phyloP scores from a whole-genome alignment of 2,113 vertebrate genomes.

The Thymallus thymallus region DNA sequence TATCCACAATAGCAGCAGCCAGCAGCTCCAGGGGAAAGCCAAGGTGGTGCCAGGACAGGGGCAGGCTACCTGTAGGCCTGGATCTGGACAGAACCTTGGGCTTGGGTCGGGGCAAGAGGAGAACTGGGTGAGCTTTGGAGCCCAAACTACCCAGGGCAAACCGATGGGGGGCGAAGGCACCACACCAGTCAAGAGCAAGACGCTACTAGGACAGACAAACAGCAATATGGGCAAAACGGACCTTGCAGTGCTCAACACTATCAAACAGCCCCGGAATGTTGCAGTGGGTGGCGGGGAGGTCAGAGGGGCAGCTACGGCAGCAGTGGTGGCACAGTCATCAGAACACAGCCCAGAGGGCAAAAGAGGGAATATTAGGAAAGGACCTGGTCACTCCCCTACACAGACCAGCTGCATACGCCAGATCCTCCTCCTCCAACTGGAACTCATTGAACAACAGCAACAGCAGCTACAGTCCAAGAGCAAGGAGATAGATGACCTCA shows the following conservation, averaged over 20 bases:
- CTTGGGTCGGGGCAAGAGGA: constrained; percentile 41
- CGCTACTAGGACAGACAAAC: constrained; percentile 47
- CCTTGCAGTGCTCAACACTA: constrained; percentile 41
- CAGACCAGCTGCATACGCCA: constrained; percentile 82
- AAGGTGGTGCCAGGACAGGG: constrained; percentile 23
- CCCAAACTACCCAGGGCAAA: constrained; percentile 31
- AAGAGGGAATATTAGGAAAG: constrained; percentile 70
- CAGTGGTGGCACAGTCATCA: constrained; percentile 45
- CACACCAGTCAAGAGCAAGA: constrained; percentile 45
- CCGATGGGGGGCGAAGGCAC: constrained; percentile 55
- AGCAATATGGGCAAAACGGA: constrained; percentile 48
- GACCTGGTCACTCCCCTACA: constrained; percentile 67
- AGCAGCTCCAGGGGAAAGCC: constrained; percentile 35
- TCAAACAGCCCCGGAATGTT: constrained; percentile 35
- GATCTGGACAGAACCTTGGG: constrained; percentile 24
- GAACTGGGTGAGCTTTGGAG: constrained; percentile 47
- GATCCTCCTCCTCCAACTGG: constrained; percentile 82
- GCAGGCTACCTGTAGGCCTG: constrained; percentile 21
- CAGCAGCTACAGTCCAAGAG: constrained; percentile 83
- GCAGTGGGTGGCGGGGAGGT: neutral
- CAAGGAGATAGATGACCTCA: constrained; percentile 82
- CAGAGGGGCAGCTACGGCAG: constrained; percentile 10
- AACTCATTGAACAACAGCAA: constrained; percentile 85
- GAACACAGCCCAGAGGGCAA: constrained; percentile 70
- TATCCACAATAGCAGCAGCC: constrained; percentile 40